These are phyloP conservation scores for Plusia festucae DNA, from an alignment of 2,888 invertebrate genomes.

Conservation along the genomic window DNA sequence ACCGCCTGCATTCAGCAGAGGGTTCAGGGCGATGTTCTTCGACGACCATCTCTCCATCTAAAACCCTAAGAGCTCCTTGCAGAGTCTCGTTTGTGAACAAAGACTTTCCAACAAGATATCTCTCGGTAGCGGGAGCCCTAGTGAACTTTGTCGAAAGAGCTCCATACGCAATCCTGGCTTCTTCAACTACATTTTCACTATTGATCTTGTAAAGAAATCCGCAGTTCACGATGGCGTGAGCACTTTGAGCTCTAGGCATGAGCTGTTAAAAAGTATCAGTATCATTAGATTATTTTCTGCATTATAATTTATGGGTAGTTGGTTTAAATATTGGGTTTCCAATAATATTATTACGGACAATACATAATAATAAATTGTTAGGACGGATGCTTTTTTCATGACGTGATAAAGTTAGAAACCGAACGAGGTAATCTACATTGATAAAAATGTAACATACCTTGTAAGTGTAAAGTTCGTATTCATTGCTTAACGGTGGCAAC, in stretches of 20 bases:
- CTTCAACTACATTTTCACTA: slow-evolving; percentile 35
- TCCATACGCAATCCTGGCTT: slow-evolving; percentile 87
- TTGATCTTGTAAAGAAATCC: slow-evolving; percentile 90
- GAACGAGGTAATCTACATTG: too few species aligned
- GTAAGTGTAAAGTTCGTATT: slow-evolving; percentile 88
- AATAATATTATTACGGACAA: too few species aligned
- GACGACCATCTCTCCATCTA: slow-evolving; percentile 68
- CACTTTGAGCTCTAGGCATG: slow-evolving; percentile 92
- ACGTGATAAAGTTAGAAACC: too few species aligned
- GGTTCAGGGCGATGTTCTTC: slow-evolving; percentile 83
- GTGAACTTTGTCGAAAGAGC: slow-evolving; percentile 83
- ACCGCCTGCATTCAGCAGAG: slow-evolving; percentile 88
- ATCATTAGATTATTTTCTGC: not conserved
- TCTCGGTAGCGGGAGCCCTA: slow-evolving; percentile 87
- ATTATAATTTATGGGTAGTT: too few species aligned
- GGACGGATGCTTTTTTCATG: not conserved
- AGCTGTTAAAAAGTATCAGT: slow-evolving; percentile 82
- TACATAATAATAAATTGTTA: too few species aligned
- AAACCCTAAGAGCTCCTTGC: slow-evolving; percentile 69
- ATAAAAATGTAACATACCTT: slow-evolving; percentile 76
- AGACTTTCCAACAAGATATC: slow-evolving; percentile 78
- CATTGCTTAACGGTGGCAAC: slow-evolving; percentile 80
- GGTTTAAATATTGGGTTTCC: too few species aligned
- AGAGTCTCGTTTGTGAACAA: slow-evolving; percentile 79
- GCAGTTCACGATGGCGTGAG: slow-evolving; percentile 93